These are phyloP conservation scores for Rhagium mordax DNA, from an alignment of 2,888 invertebrate species.

Conservation along the genomic window DNA sequence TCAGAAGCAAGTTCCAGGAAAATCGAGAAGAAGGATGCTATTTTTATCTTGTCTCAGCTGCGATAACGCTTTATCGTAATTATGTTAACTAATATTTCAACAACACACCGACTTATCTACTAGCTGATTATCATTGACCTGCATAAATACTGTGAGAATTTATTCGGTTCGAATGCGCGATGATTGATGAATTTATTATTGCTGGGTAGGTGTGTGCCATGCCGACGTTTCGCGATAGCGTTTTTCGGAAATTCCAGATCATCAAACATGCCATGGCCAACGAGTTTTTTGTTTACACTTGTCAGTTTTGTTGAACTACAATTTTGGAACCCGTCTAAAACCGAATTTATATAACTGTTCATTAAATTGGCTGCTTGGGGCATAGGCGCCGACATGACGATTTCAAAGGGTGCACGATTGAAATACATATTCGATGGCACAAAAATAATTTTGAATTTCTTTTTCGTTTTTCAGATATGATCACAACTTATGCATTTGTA, in stretches of 20 bases:
- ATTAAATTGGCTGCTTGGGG: neutral
- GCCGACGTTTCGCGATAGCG: neutral
- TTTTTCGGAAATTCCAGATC: slow-evolving; percentile 8
- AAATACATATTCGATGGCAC: too few species aligned
- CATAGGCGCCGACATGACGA: too few species aligned
- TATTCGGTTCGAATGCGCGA: slow-evolving; percentile 1
- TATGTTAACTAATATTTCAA: neutral
- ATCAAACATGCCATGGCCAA: slow-evolving; percentile 7
- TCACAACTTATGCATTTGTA: too few species aligned
- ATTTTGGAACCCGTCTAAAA: neutral
- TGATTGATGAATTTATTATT: neutral
- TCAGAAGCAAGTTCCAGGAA: neutral
- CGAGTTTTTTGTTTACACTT: slow-evolving; percentile 1
- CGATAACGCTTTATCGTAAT: neutral
- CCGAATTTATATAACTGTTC: neutral
- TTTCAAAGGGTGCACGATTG: too few species aligned
- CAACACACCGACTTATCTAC: neutral
- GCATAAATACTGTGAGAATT: neutral
- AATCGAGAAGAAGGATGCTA: neutral
- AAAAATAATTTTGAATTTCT: too few species aligned
- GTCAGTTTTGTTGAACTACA: neutral
- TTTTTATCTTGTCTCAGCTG: neutral
- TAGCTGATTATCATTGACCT: neutral
- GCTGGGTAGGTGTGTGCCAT: neutral
- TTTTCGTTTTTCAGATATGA: too few species aligned